Base-by-base conservation (phyloP, 2,888 invertebrate species). In the Acholoe squamosa region DNA sequence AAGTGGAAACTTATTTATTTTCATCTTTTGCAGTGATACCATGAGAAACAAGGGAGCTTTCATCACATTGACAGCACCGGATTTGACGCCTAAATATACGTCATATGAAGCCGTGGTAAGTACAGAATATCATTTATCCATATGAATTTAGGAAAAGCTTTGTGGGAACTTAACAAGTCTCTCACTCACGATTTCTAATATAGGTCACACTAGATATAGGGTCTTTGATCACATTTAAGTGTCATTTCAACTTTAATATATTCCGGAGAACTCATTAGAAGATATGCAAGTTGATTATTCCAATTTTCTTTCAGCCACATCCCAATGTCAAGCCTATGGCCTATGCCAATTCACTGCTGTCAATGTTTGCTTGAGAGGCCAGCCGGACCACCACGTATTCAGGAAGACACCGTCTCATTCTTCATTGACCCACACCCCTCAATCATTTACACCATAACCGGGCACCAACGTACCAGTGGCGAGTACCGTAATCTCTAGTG, bases 31-130 rank as follows among this genome's bases (percentile, higher is more conserved):
- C 96, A 99, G 99, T 97, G 99, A 99, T 97, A 98, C 98, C 91
- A 99, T 99, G 98, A 99, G 98, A 94, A 99, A 99, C 97, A 97
- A 98, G 96, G 99, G 99, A 95, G 99, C 99, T 94, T 99, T 98
- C 96, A 99, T 99, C 95, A 99, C 97, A 93, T 97, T 99, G 95
- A 98, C 97, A 92, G 99, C 99, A 91, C 94, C 94, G 91, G 98
- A 98, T 96, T 97, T 99, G 96, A 97, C 97, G 95, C 99, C 99
- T 84, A 97, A 98, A 93, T 99, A 98, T 96, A 98, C 97, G 91
- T 97, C 98, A 7, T 99, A 99, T 96, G 98, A 98, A 95, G 98
- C 99, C 95, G 99, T 98, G 97, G 98, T 99, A 97, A 97, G 98
- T 97, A 93, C 89, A 43, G 43, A 43, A 43, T n/a, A n/a, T n/a